Conservation (phyloP, 2,113 vertebrate genomes). For the Pelecanoides urinatrix region DNA sequence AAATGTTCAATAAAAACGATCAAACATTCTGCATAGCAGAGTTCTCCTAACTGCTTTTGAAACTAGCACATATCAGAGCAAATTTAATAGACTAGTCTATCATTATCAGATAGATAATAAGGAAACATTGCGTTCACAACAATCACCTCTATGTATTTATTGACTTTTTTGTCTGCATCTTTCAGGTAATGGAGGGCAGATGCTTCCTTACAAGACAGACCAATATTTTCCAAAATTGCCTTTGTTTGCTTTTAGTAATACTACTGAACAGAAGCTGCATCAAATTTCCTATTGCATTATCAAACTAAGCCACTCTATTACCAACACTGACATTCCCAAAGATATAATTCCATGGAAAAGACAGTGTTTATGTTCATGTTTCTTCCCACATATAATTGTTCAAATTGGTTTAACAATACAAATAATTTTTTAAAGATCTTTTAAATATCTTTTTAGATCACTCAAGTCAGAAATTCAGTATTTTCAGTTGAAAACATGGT, state of each 20-base stretch:
- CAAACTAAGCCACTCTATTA: background rate
- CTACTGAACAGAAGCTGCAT: background rate
- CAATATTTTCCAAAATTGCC: background rate
- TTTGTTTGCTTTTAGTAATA: background rate
- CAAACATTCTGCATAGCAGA: background rate
- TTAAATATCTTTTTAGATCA: background rate
- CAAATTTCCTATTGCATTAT: background rate
- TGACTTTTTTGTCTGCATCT: background rate
- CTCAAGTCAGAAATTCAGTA: background rate
- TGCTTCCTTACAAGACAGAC: background rate
- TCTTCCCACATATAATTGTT: background rate
- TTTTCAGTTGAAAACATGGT: background rate
- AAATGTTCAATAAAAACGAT: background rate
- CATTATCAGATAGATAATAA: background rate
- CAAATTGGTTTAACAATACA: background rate
- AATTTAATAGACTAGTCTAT: background rate
- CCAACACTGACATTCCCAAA: background rate
- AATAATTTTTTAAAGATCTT: background rate
- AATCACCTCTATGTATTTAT: background rate
- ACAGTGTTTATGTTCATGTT: background rate
- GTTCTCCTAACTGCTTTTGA: background rate
- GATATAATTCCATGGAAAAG: background rate
- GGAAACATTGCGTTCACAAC: background rate
- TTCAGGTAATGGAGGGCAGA: background rate
- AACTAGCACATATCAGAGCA: background rate